A percentile compares a stretch with the other conserved stretches of the same genome.
Evolutionary conservation across 2,888 invertebrate genomes (phyloP).

Genomic region (Dicroscelio sp.): DNA sequence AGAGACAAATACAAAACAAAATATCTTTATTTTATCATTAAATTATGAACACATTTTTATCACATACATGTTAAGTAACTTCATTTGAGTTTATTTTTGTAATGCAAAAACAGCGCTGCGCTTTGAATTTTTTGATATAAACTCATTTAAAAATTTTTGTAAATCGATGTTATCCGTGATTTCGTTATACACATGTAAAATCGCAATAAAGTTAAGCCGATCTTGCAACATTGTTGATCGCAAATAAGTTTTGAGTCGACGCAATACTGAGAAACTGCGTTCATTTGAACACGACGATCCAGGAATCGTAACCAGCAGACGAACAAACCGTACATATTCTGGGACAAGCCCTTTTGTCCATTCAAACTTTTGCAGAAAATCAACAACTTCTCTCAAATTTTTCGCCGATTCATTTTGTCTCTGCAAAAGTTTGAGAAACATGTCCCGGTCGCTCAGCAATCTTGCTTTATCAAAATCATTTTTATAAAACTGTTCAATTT

Average conservation of each 20-base stretch:
- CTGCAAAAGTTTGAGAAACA: slow-evolving; percentile 61
- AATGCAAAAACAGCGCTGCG: slow-evolving; percentile 42
- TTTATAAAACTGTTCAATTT: slow-evolving; percentile 35
- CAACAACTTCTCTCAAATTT: slow-evolving; percentile 51
- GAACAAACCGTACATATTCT: slow-evolving; percentile 57
- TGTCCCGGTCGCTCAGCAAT: slow-evolving; percentile 54
- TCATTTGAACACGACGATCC: slow-evolving; percentile 67
- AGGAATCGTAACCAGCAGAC: slow-evolving; percentile 65
- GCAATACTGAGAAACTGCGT: slow-evolving; percentile 67
- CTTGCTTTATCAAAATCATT: slow-evolving; percentile 43
- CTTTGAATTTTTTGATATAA: slow-evolving; percentile 50
- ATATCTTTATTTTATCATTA: not conserved
- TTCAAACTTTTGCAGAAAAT: slow-evolving; percentile 53
- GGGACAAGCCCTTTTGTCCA: slow-evolving; percentile 49
- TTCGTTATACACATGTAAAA: slow-evolving; percentile 65
- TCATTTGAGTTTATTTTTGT: slow-evolving; percentile 7
- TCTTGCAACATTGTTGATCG: slow-evolving; percentile 72
- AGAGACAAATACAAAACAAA: not conserved
- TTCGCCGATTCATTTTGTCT: slow-evolving; percentile 46
- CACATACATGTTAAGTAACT: not conserved
- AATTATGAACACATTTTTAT: not conserved
- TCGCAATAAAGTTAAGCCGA: slow-evolving; percentile 64
- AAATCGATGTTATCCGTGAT: slow-evolving; percentile 59
- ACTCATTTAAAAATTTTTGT: slow-evolving; percentile 55
- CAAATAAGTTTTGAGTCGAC: slow-evolving; percentile 72